Percentiles rank a stretch among this genome's conserved stretches.
Conservation (phyloP, 1,140 invertebrate genomes). For the Magallana ariakensis region DNA sequence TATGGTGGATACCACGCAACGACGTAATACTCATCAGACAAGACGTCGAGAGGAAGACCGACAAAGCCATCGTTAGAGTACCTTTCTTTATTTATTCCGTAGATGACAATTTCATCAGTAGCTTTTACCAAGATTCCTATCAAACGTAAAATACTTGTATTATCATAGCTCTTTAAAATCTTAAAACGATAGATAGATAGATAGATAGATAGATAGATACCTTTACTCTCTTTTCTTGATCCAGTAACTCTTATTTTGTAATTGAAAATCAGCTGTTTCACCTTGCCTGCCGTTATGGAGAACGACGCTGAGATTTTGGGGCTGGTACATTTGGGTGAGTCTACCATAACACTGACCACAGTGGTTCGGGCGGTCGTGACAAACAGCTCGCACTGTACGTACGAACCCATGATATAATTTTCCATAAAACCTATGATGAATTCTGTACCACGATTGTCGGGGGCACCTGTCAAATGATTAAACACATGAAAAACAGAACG, state of each 20-base stretch:
- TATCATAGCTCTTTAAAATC: background rate
- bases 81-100: slow-evolving; percentile 66
- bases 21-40: slow-evolving; percentile 69
- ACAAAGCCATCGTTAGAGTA: slow-evolving; percentile 72
- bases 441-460: slow-evolving; percentile 53
- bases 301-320: slow-evolving; percentile 28
- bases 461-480: slow-evolving; percentile 40
- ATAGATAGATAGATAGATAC: background rate
- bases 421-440: slow-evolving; percentile 55
- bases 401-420: slow-evolving; percentile 2
- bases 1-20: slow-evolving; percentile 60
- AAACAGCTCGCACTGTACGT: slow-evolving; percentile 59
- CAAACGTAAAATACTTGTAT: background rate
- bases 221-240: background rate
- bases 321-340: slow-evolving; percentile 49
- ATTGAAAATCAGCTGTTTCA: slow-evolving; percentile 49
- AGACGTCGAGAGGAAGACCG: slow-evolving; percentile 66
- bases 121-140: slow-evolving; percentile 62
- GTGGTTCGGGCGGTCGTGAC: slow-evolving; percentile 65
- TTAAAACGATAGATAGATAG: background rate
- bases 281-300: slow-evolving; percentile 47
- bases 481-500: background rate
- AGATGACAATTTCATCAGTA: slow-evolving; percentile 65
- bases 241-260: slow-evolving; percentile 36
- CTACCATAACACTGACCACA: slow-evolving; percentile 55